Conservation (phyloP, 2,113 vertebrate genomes). For the Myocastor coypus region DNA sequence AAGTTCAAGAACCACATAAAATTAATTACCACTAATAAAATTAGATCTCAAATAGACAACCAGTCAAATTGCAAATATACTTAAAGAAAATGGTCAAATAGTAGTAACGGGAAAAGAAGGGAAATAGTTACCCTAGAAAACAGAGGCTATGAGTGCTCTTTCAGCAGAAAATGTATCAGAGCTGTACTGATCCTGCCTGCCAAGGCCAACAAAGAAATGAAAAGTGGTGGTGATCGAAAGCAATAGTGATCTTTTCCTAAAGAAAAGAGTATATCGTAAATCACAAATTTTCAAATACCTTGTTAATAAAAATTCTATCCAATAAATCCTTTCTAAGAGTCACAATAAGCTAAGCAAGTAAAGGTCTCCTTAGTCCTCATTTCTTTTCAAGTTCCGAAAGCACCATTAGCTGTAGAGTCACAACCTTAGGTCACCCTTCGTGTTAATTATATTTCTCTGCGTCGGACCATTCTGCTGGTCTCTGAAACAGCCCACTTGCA, state of each 20-base stretch:
- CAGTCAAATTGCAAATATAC: background rate
- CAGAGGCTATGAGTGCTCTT: background rate
- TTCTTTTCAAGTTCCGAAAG: slow-evolving; percentile 43
- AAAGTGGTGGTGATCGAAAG: background rate
- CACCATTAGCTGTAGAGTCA: background rate
- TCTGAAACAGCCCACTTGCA: background rate
- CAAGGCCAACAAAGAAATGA: background rate
- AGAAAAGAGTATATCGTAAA: background rate
- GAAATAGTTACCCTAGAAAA: background rate
- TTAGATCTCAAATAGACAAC: background rate
- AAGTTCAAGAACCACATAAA: background rate
- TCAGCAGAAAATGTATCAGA: background rate
- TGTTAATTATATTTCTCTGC: slow-evolving; percentile 4
- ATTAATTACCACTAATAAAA: background rate
- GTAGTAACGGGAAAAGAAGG: background rate
- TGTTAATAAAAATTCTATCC: background rate
- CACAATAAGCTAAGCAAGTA: slow-evolving; percentile 13
- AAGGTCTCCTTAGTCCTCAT: background rate
- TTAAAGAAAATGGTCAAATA: slow-evolving; percentile 38
- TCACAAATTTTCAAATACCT: slow-evolving; percentile 19
- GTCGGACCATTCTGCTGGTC: background rate
- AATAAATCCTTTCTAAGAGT: background rate
- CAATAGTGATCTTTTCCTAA: background rate
- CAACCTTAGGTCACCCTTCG: background rate
- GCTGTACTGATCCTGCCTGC: background rate